These are phyloP conservation scores for Xenopus laevis DNA, from an alignment of 2,113 vertebrate genomes.

Conservation along the genomic window DNA sequence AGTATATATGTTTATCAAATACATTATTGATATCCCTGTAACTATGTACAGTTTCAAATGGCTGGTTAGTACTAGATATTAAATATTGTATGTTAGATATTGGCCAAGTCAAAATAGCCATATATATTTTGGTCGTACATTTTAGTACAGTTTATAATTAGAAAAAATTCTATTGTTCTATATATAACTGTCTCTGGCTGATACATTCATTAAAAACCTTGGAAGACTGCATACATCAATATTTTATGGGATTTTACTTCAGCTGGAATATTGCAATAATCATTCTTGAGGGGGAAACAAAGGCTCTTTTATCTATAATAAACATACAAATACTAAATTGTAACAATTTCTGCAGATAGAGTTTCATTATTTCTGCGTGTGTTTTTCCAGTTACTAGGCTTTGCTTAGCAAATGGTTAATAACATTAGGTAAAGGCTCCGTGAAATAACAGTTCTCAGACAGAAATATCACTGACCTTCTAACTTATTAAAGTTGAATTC, in stretches of 20 bases:
- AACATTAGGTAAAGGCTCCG: conserved; percentile 40
- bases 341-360: conserved; percentile 27
- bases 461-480: conserved; percentile 24
- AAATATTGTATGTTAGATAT: no score
- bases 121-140: no score
- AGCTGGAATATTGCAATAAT: conserved; percentile 6
- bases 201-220: conserved; percentile 27
- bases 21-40: no score
- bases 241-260: conserved; percentile 9
- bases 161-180: no score
- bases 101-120: no score
- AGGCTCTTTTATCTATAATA: neutral
- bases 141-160: no score
- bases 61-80: no score
- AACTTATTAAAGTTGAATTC: conserved; percentile 10
- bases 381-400: conserved; percentile 34
- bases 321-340: conserved; percentile 27
- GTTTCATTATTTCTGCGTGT: conserved; percentile 40
- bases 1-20: no score
- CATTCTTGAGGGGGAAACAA: conserved; percentile 4
- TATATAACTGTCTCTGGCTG: neutral
- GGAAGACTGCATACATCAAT: no score
- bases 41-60: no score
- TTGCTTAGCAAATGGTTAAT: conserved; percentile 19
- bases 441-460: conserved; percentile 39